Conservation (phyloP, 2,113 vertebrate genomes). For the Ivindomyrus marchei region DNA sequence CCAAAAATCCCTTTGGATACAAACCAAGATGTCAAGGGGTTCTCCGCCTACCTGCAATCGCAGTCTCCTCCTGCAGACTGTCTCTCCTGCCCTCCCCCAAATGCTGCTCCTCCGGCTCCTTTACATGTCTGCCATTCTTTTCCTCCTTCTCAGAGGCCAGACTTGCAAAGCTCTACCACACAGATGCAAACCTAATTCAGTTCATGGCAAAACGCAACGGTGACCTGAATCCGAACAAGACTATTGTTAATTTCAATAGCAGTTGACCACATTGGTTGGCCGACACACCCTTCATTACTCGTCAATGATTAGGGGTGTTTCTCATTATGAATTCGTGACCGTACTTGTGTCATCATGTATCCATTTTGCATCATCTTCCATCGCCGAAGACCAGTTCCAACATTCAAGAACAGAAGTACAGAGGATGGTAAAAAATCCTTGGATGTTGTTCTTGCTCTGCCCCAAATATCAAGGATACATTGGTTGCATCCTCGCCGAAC, state of each 20-base stretch:
- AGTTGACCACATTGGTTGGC: not conserved
- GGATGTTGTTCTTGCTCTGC: not conserved
- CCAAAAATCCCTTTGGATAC: constrained; percentile 5
- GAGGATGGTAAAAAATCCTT: not conserved
- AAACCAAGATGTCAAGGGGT: constrained; percentile 20
- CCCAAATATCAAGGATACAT: not conserved
- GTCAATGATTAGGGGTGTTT: not conserved
- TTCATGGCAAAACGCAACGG: not conserved
- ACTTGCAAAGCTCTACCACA: constrained; percentile 43
- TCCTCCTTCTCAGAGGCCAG: constrained; percentile 31
- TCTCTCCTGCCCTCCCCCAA: constrained; percentile 34
- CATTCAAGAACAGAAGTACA: not conserved
- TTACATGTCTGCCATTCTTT: not conserved
- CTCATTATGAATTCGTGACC: not conserved
- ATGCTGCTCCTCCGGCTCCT: constrained; percentile 17
- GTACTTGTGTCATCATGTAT: not conserved
- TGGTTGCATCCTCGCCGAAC: not conserved
- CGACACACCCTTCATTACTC: not conserved
- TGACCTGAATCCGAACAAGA: not conserved
- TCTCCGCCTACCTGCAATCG: constrained; percentile 37
- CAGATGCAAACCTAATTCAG: not conserved
- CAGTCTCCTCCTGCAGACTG: constrained; percentile 20
- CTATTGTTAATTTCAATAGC: not conserved
- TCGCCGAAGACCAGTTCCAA: not conserved
- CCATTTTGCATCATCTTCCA: not conserved